A percentile compares a stretch with the other conserved stretches of the same genome.
Evolutionary conservation across 2,113 vertebrate genomes (phyloP).

Genomic region (Trogon melanurus): DNA sequence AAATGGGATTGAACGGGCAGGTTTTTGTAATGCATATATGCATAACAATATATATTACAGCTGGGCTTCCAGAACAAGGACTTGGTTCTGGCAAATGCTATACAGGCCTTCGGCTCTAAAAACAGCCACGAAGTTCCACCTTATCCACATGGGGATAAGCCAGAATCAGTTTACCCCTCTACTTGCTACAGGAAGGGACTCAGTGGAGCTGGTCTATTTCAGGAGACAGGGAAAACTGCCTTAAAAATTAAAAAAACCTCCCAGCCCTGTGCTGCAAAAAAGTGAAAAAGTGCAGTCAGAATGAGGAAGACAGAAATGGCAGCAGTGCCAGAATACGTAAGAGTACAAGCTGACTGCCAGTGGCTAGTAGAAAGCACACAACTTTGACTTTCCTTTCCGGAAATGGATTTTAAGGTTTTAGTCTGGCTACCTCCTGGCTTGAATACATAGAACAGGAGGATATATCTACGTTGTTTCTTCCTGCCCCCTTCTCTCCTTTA

Average conservation of each 20-base stretch:
- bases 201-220: constrained; percentile 85
- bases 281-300: neutral
- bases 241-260: neutral
- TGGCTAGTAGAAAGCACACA: neutral
- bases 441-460: neutral
- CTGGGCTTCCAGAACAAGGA: constrained; percentile 74
- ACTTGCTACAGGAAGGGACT: constrained; percentile 74
- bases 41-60: constrained; percentile 38
- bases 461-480: neutral
- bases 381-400: neutral
- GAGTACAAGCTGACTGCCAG: neutral
- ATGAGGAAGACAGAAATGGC: neutral
- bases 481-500: neutral
- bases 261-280: neutral
- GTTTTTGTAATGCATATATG: neutral
- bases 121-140: constrained; percentile 75
- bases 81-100: constrained; percentile 70
- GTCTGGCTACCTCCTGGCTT: neutral
- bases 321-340: neutral
- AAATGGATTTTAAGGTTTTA: neutral
- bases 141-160: constrained; percentile 77
- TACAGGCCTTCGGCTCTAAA: constrained; percentile 82
- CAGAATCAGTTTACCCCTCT: constrained; percentile 85
- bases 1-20: constrained; percentile 49
- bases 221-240: constrained; percentile 80